Evolutionary conservation across 2,888 invertebrate species (phyloP).

Genomic region (Callyntrura guangdongensis): DNA sequence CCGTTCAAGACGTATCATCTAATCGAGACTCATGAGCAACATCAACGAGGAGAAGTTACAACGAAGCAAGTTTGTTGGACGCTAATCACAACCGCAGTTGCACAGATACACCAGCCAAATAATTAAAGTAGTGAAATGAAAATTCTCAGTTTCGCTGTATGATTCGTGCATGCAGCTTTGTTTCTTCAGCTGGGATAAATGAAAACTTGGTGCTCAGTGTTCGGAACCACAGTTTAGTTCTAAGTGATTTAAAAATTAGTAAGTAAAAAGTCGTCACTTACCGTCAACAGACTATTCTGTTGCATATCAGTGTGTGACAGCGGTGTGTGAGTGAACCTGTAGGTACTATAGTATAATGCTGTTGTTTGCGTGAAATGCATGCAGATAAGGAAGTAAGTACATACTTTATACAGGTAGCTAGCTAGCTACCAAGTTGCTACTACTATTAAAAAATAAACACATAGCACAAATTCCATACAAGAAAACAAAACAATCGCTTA

Average conservation of each 20-base stretch:
- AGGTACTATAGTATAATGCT: too few relatives aligned
- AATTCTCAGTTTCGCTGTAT: background rate
- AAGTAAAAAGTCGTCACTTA: too few relatives aligned
- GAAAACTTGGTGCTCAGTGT: background rate
- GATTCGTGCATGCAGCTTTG: conserved; percentile 33
- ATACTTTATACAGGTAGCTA: background rate
- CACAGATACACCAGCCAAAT: background rate
- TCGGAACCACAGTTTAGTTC: background rate
- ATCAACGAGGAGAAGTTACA: background rate
- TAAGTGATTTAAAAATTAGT: too few relatives aligned
- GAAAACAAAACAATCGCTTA: too few relatives aligned
- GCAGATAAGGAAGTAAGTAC: background rate
- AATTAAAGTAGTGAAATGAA: background rate
- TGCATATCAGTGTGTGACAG: too few relatives aligned
- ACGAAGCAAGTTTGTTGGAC: background rate
- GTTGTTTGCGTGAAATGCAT: background rate
- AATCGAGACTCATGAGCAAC: background rate
- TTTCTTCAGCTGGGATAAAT: conserved; percentile 42
- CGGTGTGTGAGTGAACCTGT: background rate
- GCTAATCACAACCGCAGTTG: background rate
- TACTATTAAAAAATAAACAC: too few relatives aligned
- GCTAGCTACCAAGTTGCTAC: too few relatives aligned
- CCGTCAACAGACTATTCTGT: too few relatives aligned
- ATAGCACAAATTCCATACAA: too few relatives aligned
- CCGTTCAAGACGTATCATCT: background rate